These are phyloP conservation scores for Drosophila micromelanica DNA, from an alignment of 1,140 invertebrate species.

Conservation along the genomic window DNA sequence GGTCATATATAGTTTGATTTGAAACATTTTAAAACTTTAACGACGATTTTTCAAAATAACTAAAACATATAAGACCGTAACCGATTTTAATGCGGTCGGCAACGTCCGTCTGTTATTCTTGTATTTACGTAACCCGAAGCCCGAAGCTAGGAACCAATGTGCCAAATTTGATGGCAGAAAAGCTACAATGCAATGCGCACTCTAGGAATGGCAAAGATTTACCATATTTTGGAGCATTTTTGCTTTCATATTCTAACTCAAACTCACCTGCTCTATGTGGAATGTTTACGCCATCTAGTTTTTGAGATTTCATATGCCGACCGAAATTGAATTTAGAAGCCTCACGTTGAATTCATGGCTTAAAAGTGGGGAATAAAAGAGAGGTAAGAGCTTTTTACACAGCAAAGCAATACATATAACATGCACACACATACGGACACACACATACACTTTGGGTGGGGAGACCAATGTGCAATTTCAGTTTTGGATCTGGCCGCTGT, in stretches of 20 bases:
- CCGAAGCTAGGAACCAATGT: too few relatives aligned
- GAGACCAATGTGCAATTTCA: slow-evolving; percentile 70
- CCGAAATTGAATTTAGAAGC: slow-evolving; percentile 38
- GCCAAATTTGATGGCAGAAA: background rate
- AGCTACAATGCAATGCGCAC: too few relatives aligned
- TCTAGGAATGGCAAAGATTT: background rate
- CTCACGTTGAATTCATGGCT: slow-evolving; percentile 31
- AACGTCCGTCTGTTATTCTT: too few relatives aligned
- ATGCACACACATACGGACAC: background rate
- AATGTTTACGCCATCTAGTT: slow-evolving; percentile 15
- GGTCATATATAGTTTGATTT: too few relatives aligned
- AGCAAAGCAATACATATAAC: slow-evolving; percentile 33
- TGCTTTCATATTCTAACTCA: background rate
- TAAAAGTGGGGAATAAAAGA: slow-evolving; percentile 41
- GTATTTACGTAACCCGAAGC: too few relatives aligned
- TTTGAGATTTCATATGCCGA: slow-evolving; percentile 24
- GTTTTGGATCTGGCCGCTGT: slow-evolving; percentile 52
- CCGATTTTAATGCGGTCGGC: too few relatives aligned
- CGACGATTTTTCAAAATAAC: too few relatives aligned
- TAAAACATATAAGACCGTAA: too few relatives aligned
- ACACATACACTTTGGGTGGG: background rate
- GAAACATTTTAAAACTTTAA: too few relatives aligned
- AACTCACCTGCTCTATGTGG: slow-evolving; percentile 8
- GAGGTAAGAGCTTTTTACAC: slow-evolving; percentile 69
- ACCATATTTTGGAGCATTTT: background rate